Base-by-base conservation (phyloP, 2,888 invertebrate genomes). In the Drosophila siamana region DNA sequence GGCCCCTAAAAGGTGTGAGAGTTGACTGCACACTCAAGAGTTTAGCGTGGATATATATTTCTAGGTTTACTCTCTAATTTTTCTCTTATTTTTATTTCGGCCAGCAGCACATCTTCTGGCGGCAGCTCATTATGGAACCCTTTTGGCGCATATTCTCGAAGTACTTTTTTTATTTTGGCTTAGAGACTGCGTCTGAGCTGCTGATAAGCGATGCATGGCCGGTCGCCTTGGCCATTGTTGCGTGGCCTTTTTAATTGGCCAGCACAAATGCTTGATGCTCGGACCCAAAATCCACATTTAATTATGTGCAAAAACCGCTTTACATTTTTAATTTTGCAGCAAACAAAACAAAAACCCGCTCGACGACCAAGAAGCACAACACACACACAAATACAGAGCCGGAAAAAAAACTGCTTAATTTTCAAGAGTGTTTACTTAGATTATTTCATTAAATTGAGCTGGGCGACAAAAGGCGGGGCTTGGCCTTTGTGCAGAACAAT, bases 371-470 rank as follows among this genome's bases (percentile, higher is more conserved):
- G 28, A 2, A 54, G 24, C 9, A 11, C 30, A 30, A 30, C 30
- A 38, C 28, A n/a, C 41, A 38, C 41, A 9, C 41, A 15, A 65
- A 11, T 2, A 44, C 36, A n/a, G 28, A 52, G 26, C 8, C 5
- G 0, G 6, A 33, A 33, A 33, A 16, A 7, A 11, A 47, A 28
- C 79, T 89, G 87, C 84, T 85, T 89, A 87, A 85, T 85, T 89
- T 85, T 82, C 57, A 72, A 68, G 77, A 84, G 82, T 85, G 89
- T 85, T 89, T 85, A 89, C 82, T 85, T 87, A 85, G 88, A 85
- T 89, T 87, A 87, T 85, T 85, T 89, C 89, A 87, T 87, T 85
- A 89, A 89, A 89, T 85, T 70, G 87, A 78, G 78, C 85, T 61
- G 57, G 66, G 78, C 78, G 76, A 76, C 77, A 76, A 88, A 83